phyloP scores from a whole-genome alignment of 1,140 invertebrate species.

The Thaumatotibia leucotreta region DNA sequence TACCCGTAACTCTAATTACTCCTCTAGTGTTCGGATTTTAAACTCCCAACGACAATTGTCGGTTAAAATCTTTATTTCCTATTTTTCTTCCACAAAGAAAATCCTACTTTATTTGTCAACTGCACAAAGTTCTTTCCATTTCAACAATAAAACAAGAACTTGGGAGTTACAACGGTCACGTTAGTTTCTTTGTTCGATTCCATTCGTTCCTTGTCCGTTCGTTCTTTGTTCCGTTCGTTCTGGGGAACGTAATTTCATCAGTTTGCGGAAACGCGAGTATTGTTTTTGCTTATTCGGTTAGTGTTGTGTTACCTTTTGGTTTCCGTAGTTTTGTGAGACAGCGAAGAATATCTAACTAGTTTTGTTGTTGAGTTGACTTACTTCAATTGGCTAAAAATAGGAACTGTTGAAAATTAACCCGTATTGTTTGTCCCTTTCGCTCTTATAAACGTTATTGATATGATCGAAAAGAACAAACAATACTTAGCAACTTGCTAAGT shows the following conservation, averaged over 20 bases:
- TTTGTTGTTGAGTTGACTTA: background rate
- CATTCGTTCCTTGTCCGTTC: background rate
- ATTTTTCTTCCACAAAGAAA: background rate
- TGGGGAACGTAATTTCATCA: constrained; percentile 12
- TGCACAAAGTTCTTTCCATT: background rate
- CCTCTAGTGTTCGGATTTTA: background rate
- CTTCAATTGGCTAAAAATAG: background rate
- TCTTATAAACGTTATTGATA: too few species aligned
- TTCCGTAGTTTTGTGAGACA: background rate
- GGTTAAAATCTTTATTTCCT: background rate
- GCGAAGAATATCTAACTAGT: background rate
- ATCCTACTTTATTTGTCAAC: background rate
- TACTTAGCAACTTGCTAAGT: too few species aligned
- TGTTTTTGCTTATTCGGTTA: constrained; percentile 9
- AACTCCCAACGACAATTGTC: background rate
- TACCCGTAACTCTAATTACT: background rate
- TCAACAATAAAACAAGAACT: background rate
- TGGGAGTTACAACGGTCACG: background rate
- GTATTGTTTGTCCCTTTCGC: too few species aligned
- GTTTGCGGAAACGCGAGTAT: constrained; percentile 4
- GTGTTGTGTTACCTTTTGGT: constrained; percentile 2
- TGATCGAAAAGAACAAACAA: too few species aligned
- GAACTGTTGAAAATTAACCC: too few species aligned
- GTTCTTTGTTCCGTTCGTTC: background rate
- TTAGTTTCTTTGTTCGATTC: background rate